Evolutionary conservation across 2,797 vertebrate species (phyloP).

Genomic region (Linurgus olivaceus): DNA sequence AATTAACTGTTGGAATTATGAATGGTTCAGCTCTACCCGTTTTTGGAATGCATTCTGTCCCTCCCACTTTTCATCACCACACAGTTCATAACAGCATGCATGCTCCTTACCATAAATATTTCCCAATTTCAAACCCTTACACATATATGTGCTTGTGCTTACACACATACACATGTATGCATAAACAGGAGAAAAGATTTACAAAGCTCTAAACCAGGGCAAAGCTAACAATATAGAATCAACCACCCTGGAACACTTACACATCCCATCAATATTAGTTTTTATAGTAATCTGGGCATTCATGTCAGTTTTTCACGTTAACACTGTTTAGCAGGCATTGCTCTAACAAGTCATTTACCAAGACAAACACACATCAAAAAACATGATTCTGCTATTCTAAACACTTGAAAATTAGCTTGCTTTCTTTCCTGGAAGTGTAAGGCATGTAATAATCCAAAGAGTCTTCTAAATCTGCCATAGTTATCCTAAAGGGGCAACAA

Average conservation of each 20-base stretch:
- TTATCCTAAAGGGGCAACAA: conserved; percentile 24
- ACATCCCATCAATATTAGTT: background rate
- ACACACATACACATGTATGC: background rate
- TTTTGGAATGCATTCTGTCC: background rate
- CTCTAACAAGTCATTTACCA: background rate
- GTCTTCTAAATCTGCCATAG: conserved; percentile 10
- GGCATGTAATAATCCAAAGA: conserved; percentile 65
- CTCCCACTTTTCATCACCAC: conserved; percentile 8
- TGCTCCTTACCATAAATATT: conserved; percentile 7
- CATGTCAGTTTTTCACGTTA: background rate
- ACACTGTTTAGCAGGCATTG: background rate
- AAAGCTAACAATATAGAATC: background rate
- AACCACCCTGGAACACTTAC: background rate
- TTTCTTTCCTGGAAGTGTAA: conserved; percentile 60
- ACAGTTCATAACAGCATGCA: background rate
- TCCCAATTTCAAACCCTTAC: background rate
- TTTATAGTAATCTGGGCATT: background rate
- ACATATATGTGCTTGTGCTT: background rate
- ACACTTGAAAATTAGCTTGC: background rate
- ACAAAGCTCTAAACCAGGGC: conserved; percentile 24
- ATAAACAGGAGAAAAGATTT: background rate
- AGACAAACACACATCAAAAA: background rate
- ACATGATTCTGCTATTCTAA: conserved; percentile 32
- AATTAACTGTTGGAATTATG: background rate
- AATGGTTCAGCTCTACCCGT: background rate